Base-by-base conservation (phyloP, 2,113 vertebrate species). In the Mus spicilegus region DNA sequence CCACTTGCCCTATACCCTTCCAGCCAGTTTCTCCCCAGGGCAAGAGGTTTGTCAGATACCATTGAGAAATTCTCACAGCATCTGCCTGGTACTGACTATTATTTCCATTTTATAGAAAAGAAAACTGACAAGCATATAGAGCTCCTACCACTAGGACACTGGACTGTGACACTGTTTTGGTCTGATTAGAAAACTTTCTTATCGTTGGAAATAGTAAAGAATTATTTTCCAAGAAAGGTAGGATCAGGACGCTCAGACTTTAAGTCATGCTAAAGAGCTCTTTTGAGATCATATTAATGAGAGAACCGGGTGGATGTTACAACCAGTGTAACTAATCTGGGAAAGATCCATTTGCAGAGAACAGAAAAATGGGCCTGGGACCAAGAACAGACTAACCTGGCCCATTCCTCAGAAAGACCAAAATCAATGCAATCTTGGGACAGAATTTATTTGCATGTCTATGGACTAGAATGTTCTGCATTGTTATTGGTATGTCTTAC, bases 381-480 rank as follows among this genome's bases (percentile, higher is more conserved):
- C 65, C 86, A 87, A 73, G 87, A 94, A 70, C 30, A 89, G 58
- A 80, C 81, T 0, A 2, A 58, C 30, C 65, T 12, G 39, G 54
- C 67, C 81, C 33, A 42, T 56, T 91, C 75, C 93, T 87, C 54
- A 63, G 82, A 69, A 78, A 93, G 80, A n/a, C 33, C 51, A n/a
- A 46, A 58, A 87, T 94, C 91, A 30, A 33, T 17, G 33, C 72
- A 81, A 42, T 46, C 51, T 14, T 58, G 1, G 65, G 10, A 51
- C 14, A 58, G 76, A 85, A 95, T 95, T 95, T 95, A 96, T 96
- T 89, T 91, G 89, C 77, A 73, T 87, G 96, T 81, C 95, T 91
- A 33, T 78, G 86, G 92, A 82, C 92, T 87, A 91, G 95, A 94
- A 73, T 87, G 96, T 87, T 95, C 77, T 67, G 65, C 89, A 28